Base-by-base conservation (phyloP, 2,888 invertebrate genomes). In the Chloroclystis v-ata region DNA sequence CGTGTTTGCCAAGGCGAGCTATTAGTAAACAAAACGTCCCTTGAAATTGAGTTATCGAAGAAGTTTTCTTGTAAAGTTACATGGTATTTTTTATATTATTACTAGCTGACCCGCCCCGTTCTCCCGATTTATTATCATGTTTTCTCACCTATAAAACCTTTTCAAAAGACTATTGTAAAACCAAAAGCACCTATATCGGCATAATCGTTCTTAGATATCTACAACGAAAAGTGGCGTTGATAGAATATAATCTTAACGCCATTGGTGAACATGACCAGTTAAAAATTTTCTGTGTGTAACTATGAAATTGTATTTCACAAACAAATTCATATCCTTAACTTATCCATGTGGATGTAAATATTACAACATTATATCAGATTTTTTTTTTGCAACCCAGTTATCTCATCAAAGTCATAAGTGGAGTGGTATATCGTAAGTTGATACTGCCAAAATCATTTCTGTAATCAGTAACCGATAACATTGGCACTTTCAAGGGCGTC, bases 381-480 rank as follows among this genome's bases (percentile, higher is more conserved):
- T 20, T 20, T 4, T 20, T 20, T 20, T 20, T 20, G 20, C 20
- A 20, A 20, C 20, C 5, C 20, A 20, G 43, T 43, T 56, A 61
- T 67, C 56, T 57, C 56, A 63, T 60, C 65, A 61, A 57, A 40
- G 55, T 59, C 59, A 59, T 48, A 43, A 59, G 49, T 42, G 44
- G 26, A 51, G 32, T 39, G 43, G 44, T 42, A 52, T 37, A 42
- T 51, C 45, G 47, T 52, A 52, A 39, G 43, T 30, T 47, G 52
- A 53, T 49, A 56, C 45, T 51, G 45, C 52, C 58, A 60, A 60
- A 65, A 69, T 69, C 65, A 61, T 62, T 47, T 43, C 52, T 51
- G 72, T 77, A 76, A 83, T 83, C 83, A 70, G 72, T 65, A 56
- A 67, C 54, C 64, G 84, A 84, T 85, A 82, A 82, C 77, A 74